Evolutionary conservation across 2,888 invertebrate genomes (phyloP).

Genomic region (Ernsta delagoae): DNA sequence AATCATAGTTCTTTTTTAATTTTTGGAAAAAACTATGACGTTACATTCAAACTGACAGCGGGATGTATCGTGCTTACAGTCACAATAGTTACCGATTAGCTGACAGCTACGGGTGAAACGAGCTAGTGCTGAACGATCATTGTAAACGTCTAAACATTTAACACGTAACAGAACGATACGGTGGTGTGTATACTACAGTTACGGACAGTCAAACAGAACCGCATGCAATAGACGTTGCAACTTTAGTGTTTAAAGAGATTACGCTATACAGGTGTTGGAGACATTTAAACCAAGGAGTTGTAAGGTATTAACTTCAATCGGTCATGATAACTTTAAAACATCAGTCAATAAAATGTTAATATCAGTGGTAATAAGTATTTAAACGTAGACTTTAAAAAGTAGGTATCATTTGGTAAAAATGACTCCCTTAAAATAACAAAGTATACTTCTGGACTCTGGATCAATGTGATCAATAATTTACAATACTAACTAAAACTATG

Average conservation of each 20-base stretch:
- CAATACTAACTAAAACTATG: conserved; percentile 13
- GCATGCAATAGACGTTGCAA: conserved; percentile 61
- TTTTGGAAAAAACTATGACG: neutral
- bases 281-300: conserved; percentile 42
- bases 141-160: conserved; percentile 50
- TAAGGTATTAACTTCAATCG: too few species aligned
- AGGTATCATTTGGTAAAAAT: conserved; percentile 41
- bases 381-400: too few species aligned
- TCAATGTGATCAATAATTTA: neutral
- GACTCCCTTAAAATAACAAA: conserved; percentile 38
- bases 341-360: neutral
- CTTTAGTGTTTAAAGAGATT: conserved; percentile 6
- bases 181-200: conserved; percentile 42
- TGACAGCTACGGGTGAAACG: conserved; percentile 66
- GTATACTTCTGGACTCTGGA: too few species aligned
- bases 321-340: too few species aligned
- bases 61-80: conserved; percentile 8
- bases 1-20: neutral
- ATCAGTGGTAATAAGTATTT: too few species aligned
- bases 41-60: neutral
- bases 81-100: conserved; percentile 16
- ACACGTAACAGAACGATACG: conserved; percentile 42
- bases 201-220: conserved; percentile 56
- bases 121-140: conserved; percentile 70
- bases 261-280: conserved; percentile 36